Evolutionary conservation across 2,888 invertebrate genomes (phyloP).

Genomic region (Heliconius ismenius): DNA sequence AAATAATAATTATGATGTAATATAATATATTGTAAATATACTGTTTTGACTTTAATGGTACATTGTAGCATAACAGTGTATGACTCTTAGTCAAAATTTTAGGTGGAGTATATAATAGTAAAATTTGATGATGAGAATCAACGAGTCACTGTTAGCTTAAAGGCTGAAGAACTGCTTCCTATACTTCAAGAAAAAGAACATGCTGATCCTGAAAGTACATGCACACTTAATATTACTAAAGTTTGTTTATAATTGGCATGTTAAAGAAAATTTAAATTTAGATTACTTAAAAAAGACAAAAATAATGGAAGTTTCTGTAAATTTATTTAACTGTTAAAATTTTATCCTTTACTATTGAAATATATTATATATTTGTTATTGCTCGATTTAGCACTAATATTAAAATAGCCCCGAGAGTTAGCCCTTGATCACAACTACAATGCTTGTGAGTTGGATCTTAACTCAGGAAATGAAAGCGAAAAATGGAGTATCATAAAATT

Average conservation of each 20-base stretch:
- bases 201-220: slow-evolving; percentile 87
- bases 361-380: too few relatives aligned
- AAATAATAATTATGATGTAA: neutral
- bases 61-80: neutral
- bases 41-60: slow-evolving; percentile 82
- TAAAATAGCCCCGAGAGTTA: too few relatives aligned
- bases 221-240: neutral
- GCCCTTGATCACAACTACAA: too few relatives aligned
- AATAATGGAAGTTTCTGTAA: neutral
- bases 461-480: too few relatives aligned
- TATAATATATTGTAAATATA: neutral
- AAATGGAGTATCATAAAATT: too few relatives aligned
- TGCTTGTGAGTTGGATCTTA: too few relatives aligned
- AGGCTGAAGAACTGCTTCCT: slow-evolving; percentile 89
- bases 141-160: slow-evolving; percentile 91
- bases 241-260: slow-evolving; percentile 47
- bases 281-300: neutral
- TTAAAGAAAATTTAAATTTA: neutral
- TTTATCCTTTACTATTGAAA: too few relatives aligned
- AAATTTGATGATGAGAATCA: slow-evolving; percentile 94
- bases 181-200: slow-evolving; percentile 91
- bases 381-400: too few relatives aligned
- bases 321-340: neutral
- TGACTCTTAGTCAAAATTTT: slow-evolving; percentile 43
- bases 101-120: slow-evolving; percentile 96